Base-by-base conservation (phyloP, 2,797 vertebrate genomes). In the Microctenopoma steveboyesi region DNA sequence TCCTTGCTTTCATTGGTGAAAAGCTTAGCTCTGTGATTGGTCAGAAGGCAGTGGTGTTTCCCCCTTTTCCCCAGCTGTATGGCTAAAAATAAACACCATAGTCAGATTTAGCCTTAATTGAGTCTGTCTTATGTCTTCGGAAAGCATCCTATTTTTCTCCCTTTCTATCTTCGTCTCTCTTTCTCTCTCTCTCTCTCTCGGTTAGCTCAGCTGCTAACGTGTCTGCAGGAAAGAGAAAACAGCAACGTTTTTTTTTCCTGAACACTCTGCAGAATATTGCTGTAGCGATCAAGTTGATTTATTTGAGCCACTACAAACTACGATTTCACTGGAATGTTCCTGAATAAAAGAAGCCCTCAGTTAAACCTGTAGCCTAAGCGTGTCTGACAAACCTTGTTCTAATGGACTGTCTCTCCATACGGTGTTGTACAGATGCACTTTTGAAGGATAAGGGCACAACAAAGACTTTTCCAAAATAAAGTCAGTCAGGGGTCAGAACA, bases 1-100 rank as follows among this genome's bases (percentile, higher is more conserved):
- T 45, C 60, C 1, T 52, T 18, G 55, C 72, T 79, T 68, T 85
- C 76, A 89, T 86, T 91, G 90, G 88, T 56, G 68, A 30, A 76
- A 50, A 18, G 11, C 54, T 37, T 68, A 68, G 72, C 48, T 72
- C 79, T 61, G 7, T 64, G 84, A 91, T 89, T 92, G 91, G 90
- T 86, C 81, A 76, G 61, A 80, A 52, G 52, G 64, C 66, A 48
- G 73, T 39, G 47, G 85, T 84, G 79, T 86, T 90, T 87, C 71
- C 83, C 76, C 67, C 22, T 12, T 80, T 83, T 60, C 64, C 79
- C 78, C 79, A 84, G 88, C 81, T 81, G 72, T 83, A 80, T 1
- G 6, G 53, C 77, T 92, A 90, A 89, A 89, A 90, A 91, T 90
- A 92, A 88, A 84, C 22, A 16, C 49, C 54, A 16, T 28, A 61